Conservation (phyloP, 2,888 invertebrate genomes). For the Cephonodes hylas region DNA sequence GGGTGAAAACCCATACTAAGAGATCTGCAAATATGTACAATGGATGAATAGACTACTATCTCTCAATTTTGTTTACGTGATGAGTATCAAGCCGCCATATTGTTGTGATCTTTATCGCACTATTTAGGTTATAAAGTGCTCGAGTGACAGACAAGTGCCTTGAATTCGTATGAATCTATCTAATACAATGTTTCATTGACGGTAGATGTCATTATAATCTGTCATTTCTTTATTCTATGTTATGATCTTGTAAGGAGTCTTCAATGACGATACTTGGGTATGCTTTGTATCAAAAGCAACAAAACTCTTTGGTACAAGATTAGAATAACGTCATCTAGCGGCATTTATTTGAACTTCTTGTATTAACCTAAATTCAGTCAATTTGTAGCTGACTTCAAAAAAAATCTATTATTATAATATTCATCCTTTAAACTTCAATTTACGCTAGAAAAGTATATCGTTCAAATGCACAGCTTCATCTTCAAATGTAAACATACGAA, state of each 20-base stretch:
- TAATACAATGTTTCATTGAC: neutral
- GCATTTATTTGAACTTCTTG: neutral
- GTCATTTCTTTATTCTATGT: neutral
- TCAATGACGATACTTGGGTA: neutral
- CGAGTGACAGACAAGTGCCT: neutral
- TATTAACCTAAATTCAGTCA: neutral
- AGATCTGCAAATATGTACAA: neutral
- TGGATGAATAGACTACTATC: neutral
- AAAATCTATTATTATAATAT: too few species aligned
- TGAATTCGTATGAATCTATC: neutral
- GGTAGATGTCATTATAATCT: neutral
- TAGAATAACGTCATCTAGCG: neutral
- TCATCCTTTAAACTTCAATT: too few species aligned
- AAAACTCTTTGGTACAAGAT: neutral
- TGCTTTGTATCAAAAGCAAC: neutral
- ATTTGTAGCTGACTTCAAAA: too few species aligned
- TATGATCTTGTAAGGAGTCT: neutral
- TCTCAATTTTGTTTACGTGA: conserved; percentile 4
- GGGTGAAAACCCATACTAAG: too few species aligned
- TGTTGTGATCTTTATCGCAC: neutral
- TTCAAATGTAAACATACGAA: too few species aligned
- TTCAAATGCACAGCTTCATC: too few species aligned
- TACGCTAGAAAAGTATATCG: too few species aligned
- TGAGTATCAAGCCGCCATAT: neutral
- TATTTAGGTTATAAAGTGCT: neutral